A percentile compares a stretch with the other conserved stretches of the same genome.
phyloP scores from a whole-genome alignment of 2,797 vertebrate species.

The Tokudaia tokunoshimensis region DNA sequence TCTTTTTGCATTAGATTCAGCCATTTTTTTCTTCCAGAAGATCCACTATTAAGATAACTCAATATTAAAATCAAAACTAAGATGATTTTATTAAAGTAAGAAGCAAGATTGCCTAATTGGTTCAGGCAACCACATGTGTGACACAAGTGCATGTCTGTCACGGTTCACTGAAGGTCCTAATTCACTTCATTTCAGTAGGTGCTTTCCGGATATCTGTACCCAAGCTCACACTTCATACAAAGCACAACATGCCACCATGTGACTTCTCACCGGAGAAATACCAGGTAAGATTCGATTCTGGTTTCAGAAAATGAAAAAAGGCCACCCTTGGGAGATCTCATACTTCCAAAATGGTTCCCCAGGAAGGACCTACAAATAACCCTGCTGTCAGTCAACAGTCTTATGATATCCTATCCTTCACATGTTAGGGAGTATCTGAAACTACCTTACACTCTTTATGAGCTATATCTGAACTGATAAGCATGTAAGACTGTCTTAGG shows the following conservation, averaged over 20 bases:
- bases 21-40: neutral
- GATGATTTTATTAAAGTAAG: conserved; percentile 3
- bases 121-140: neutral
- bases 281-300: conserved; percentile 88
- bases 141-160: neutral
- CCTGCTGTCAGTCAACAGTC: neutral
- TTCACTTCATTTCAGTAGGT: conserved; percentile 83
- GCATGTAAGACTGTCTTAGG: no score
- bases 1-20: neutral
- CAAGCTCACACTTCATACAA: conserved; percentile 71
- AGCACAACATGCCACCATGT: conserved; percentile 93
- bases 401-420: neutral
- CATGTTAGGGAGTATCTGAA: neutral
- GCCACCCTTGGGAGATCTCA: neutral
- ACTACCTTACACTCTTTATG: neutral
- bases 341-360: neutral
- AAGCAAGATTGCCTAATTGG: conserved; percentile 2
- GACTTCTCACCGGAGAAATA: conserved; percentile 92
- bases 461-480: neutral
- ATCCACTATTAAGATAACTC: neutral
- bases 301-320: neutral
- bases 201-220: conserved; percentile 85
- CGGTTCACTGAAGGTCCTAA: conserved; percentile 47
- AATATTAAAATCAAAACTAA: conserved; percentile 37
- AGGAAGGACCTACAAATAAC: neutral